A percentile compares a stretch with the other conserved stretches of the same genome.
These are phyloP conservation scores for Trissolcus basalis DNA, from an alignment of 1,140 invertebrate genomes.

Conservation along the genomic window DNA sequence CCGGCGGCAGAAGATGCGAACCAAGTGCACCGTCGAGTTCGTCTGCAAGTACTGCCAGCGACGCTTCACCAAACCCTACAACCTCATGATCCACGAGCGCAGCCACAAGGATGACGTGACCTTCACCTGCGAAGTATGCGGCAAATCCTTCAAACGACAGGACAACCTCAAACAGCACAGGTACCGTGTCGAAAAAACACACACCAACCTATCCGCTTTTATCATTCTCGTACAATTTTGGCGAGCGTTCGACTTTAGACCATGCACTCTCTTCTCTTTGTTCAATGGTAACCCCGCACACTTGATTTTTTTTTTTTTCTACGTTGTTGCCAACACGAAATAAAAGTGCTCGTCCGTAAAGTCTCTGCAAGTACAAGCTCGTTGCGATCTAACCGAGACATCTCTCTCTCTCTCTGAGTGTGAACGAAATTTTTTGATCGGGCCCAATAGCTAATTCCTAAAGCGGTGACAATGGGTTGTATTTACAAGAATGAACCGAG, in stretches of 20 bases:
- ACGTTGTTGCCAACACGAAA: slow-evolving; percentile 10
- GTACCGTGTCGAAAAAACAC: slow-evolving; percentile 73
- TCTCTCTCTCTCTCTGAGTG: too few relatives aligned
- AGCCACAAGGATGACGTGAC: slow-evolving; percentile 98
- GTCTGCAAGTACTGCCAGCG: slow-evolving; percentile 99
- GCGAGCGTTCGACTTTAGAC: too few relatives aligned
- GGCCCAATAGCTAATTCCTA: slow-evolving; percentile 27
- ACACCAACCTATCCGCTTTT: too few relatives aligned
- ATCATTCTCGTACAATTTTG: too few relatives aligned
- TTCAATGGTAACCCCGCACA: background rate
- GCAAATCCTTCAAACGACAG: slow-evolving; percentile 98
- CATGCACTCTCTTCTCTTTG: too few relatives aligned
- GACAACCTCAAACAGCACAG: slow-evolving; percentile 97
- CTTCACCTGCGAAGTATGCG: slow-evolving; percentile 98
- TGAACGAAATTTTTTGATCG: slow-evolving; percentile 38
- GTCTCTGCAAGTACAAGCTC: slow-evolving; percentile 19
- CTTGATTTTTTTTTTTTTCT: too few relatives aligned
- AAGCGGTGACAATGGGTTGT: slow-evolving; percentile 50
- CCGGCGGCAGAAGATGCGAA: slow-evolving; percentile 90
- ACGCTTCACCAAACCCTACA: slow-evolving; percentile 99
- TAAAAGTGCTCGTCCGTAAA: slow-evolving; percentile 6
- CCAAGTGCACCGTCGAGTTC: slow-evolving; percentile 93
- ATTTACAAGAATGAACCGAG: slow-evolving; percentile 27
- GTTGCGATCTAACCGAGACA: too few relatives aligned
- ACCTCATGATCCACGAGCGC: slow-evolving; percentile 98